phyloP scores from a whole-genome alignment of 2,888 invertebrate genomes.

The Balanococcus diminutus region DNA sequence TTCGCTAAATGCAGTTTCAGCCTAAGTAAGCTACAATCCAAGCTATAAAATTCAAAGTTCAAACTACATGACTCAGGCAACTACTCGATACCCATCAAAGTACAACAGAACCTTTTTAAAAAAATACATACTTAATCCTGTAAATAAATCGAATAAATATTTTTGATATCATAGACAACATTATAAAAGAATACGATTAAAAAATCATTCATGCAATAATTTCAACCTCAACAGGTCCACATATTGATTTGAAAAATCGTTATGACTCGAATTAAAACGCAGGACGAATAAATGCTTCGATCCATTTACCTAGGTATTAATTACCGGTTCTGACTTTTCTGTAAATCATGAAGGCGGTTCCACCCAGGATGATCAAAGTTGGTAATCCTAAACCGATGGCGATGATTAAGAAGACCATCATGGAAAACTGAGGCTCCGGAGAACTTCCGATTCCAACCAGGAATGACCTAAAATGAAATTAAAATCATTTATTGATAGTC shows the following conservation, averaged over 20 bases:
- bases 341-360: slow-evolving; percentile 9
- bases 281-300: not conserved
- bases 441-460: slow-evolving; percentile 71
- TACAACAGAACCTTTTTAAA: not conserved
- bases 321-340: not conserved
- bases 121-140: not conserved
- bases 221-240: not conserved
- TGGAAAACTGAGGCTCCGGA: slow-evolving; percentile 61
- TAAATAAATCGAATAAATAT: not conserved
- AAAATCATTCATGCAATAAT: not conserved
- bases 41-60: not conserved
- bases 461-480: slow-evolving; percentile 67
- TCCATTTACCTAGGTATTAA: slow-evolving; percentile 28
- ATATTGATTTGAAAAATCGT: not conserved
- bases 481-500: not conserved
- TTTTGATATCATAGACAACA: not conserved
- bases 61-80: not conserved
- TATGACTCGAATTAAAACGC: not conserved
- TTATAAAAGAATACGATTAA: not conserved
- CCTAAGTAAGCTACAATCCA: not conserved
- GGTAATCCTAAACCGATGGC: slow-evolving; percentile 44
- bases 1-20: not conserved
- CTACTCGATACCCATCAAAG: not conserved
- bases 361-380: slow-evolving; percentile 29
- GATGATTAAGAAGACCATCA: slow-evolving; percentile 19